Percentiles rank a stretch among this genome's conserved stretches.
These are phyloP conservation scores for Himalopsyche anomala DNA, from an alignment of 2,888 invertebrate genomes.

Conservation along the genomic window DNA sequence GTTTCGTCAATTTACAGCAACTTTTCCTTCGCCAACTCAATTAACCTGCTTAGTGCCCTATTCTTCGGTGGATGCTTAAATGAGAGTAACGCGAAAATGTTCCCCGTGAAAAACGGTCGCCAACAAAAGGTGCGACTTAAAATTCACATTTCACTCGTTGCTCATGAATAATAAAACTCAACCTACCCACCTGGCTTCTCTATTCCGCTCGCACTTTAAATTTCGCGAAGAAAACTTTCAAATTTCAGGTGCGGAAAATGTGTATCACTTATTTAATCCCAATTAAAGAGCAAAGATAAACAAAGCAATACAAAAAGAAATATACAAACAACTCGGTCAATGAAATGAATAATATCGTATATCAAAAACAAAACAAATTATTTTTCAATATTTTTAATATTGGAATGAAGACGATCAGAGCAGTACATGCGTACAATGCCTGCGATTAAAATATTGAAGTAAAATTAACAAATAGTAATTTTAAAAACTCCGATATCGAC, in stretches of 20 bases:
- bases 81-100: slow-evolving; percentile 23
- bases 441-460: too few relatives aligned
- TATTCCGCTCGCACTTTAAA: slow-evolving; percentile 18
- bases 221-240: slow-evolving; percentile 6
- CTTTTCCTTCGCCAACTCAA: slow-evolving; percentile 16
- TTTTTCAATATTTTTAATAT: too few relatives aligned
- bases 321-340: too few relatives aligned
- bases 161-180: slow-evolving; percentile 33
- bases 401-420: too few relatives aligned
- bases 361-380: too few relatives aligned
- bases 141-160: slow-evolving; percentile 37
- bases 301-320: neutral
- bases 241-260: slow-evolving; percentile 7
- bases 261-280: slow-evolving; percentile 28
- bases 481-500: too few relatives aligned
- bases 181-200: neutral
- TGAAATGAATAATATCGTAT: too few relatives aligned
- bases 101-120: slow-evolving; percentile 37
- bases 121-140: slow-evolving; percentile 42
- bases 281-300: neutral
- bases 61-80: slow-evolving; percentile 35
- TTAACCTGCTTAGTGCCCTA: slow-evolving; percentile 38
- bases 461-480: too few relatives aligned
- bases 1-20: slow-evolving; percentile 41
- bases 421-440: too few relatives aligned